phyloP scores from a whole-genome alignment of 2,797 vertebrate species.

The Bradypodion pumilum region DNA sequence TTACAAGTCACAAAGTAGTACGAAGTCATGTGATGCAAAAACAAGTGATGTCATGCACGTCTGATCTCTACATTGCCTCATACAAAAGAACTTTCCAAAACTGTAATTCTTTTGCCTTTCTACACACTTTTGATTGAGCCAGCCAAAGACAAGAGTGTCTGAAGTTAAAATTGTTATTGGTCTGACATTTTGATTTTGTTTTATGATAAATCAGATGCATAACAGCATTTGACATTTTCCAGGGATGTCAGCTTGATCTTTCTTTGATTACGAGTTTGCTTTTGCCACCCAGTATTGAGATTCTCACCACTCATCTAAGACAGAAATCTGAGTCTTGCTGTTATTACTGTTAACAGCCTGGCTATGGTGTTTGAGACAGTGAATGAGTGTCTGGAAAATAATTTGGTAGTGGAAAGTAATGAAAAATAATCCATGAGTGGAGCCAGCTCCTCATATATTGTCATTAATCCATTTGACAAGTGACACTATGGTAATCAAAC shows the following conservation, averaged over 20 bases:
- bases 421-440: conserved; percentile 51
- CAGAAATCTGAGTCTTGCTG: background rate
- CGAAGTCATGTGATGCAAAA: background rate
- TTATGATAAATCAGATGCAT: conserved; percentile 8
- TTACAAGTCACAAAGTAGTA: background rate
- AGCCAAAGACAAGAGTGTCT: background rate
- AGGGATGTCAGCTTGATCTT: background rate
- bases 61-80: background rate
- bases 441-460: conserved; percentile 44
- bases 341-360: background rate
- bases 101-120: too few species aligned
- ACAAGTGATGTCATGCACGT: background rate
- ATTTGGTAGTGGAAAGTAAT: conserved; percentile 56
- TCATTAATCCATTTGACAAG: conserved; percentile 26
- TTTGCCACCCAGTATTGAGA: background rate
- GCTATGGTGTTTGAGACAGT: background rate
- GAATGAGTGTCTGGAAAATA: conserved; percentile 29
- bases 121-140: background rate
- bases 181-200: conserved; percentile 23
- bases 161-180: conserved; percentile 13
- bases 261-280: conserved; percentile 31
- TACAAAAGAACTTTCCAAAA: background rate
- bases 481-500: background rate
- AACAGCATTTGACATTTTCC: background rate
- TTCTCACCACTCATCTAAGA: conserved; percentile 16